Percentiles rank a stretch among this genome's conserved stretches.
These are phyloP conservation scores for Dasysyrphus tricinctus DNA, from an alignment of 2,888 invertebrate species.

Conservation along the genomic window DNA sequence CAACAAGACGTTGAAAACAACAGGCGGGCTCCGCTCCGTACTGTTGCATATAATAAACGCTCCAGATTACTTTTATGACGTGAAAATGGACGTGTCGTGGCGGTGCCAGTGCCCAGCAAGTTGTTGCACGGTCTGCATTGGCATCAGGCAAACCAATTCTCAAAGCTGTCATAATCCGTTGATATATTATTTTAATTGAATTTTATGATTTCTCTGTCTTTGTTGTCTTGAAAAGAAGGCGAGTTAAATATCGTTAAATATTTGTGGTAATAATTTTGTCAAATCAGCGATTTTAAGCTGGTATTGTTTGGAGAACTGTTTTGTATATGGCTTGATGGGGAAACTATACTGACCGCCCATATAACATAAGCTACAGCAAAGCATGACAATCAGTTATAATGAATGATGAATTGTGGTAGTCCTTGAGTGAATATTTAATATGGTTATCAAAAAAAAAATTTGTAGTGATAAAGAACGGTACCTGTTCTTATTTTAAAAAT, in stretches of 20 bases:
- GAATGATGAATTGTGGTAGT: neutral
- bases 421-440: neutral
- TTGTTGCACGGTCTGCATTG: neutral
- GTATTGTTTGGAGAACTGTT: neutral
- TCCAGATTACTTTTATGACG: constrained; percentile 67
- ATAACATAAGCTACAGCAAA: neutral
- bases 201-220: constrained; percentile 36
- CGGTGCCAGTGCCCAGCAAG: neutral
- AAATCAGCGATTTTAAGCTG: neutral
- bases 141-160: neutral
- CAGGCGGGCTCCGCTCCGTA: constrained; percentile 9
- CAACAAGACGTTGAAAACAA: constrained; percentile 60
- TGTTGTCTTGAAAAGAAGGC: neutral
- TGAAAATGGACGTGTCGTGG: constrained; percentile 53
- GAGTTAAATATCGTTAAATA: neutral
- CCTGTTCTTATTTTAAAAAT: no score
- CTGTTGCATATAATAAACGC: constrained; percentile 46
- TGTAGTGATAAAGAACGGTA: no score
- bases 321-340: neutral
- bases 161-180: constrained; percentile 57
- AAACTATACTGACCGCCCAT: neutral
- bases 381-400: neutral
- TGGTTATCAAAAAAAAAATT: no score
- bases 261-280: neutral
- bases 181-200: constrained; percentile 61